phyloP scores from a whole-genome alignment of 1,140 invertebrate species.

The Drosophila prosaltans region DNA sequence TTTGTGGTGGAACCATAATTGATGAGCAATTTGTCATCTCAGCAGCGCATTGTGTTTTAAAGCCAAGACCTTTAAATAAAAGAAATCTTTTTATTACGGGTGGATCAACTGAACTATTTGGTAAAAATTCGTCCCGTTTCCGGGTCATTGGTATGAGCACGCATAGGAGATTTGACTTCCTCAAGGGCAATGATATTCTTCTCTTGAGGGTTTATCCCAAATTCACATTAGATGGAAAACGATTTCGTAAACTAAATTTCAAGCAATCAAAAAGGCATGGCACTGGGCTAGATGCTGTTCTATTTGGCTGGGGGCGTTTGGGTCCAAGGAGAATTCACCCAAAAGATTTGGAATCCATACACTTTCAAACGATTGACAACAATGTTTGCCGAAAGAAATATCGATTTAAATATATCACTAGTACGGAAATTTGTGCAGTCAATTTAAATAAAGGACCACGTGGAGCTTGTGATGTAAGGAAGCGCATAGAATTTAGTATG shows the following conservation, averaged over 20 bases:
- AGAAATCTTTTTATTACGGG: conserved; percentile 24
- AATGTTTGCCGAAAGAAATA: not conserved
- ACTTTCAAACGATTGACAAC: conserved; percentile 39
- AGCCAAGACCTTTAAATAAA: conserved; percentile 3
- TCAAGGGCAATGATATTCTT: conserved; percentile 52
- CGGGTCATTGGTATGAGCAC: not conserved
- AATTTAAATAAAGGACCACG: conserved; percentile 23
- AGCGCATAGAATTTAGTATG: not conserved
- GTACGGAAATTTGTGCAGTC: conserved; percentile 52
- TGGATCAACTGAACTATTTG: conserved; percentile 33
- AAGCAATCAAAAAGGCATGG: not conserved
- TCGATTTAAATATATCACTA: conserved; percentile 39
- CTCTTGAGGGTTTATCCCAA: conserved; percentile 29
- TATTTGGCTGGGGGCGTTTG: conserved; percentile 58
- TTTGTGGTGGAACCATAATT: conserved; percentile 61
- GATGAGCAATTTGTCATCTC: conserved; percentile 40
- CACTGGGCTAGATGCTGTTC: not conserved
- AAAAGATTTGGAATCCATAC: conserved; percentile 31
- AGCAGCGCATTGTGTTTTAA: conserved; percentile 51
- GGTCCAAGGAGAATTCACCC: not conserved
- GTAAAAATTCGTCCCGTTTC: conserved; percentile 6
- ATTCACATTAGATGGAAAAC: conserved; percentile 39
- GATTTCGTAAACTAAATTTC: conserved; percentile 33
- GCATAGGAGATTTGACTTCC: conserved; percentile 35
- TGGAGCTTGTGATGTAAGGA: conserved; percentile 60